Evolutionary conservation across 1,140 invertebrate genomes (phyloP).

Genomic region (Sycophila sp.): DNA sequence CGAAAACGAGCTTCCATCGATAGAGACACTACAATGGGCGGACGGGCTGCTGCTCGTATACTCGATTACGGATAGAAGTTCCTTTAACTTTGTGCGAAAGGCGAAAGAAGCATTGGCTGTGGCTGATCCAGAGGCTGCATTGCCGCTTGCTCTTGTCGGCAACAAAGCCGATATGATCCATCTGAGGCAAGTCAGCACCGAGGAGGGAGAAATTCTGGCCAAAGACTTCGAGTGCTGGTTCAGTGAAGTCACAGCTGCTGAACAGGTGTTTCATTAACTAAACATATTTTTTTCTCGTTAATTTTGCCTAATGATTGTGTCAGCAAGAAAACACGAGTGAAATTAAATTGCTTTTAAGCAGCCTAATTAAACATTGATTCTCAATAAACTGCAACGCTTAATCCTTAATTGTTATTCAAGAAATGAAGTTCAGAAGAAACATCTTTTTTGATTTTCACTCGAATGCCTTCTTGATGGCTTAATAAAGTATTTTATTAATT

Average conservation of each 20-base stretch:
- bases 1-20: slow-evolving; percentile 77
- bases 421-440: no score
- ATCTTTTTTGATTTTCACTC: no score
- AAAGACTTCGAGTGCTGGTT: slow-evolving; percentile 90
- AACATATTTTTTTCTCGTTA: slow-evolving; percentile 33
- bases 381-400: no score
- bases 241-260: slow-evolving; percentile 88
- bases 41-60: slow-evolving; percentile 90
- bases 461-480: no score
- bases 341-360: not conserved
- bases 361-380: no score
- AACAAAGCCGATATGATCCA: slow-evolving; percentile 95
- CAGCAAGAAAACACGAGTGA: not conserved
- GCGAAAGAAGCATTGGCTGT: slow-evolving; percentile 78
- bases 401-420: no score
- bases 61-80: slow-evolving; percentile 87
- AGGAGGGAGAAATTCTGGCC: slow-evolving; percentile 88
- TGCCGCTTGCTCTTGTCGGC: slow-evolving; percentile 82
- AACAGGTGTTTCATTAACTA: no score
- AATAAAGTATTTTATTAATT: slow-evolving; percentile 11
- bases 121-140: slow-evolving; percentile 69
- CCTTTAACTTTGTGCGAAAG: slow-evolving; percentile 85
- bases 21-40: slow-evolving; percentile 86
- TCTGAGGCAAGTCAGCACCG: slow-evolving; percentile 85
- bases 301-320: not conserved